phyloP scores from a whole-genome alignment of 2,888 invertebrate genomes.

The Drosophila fulvimacula region DNA sequence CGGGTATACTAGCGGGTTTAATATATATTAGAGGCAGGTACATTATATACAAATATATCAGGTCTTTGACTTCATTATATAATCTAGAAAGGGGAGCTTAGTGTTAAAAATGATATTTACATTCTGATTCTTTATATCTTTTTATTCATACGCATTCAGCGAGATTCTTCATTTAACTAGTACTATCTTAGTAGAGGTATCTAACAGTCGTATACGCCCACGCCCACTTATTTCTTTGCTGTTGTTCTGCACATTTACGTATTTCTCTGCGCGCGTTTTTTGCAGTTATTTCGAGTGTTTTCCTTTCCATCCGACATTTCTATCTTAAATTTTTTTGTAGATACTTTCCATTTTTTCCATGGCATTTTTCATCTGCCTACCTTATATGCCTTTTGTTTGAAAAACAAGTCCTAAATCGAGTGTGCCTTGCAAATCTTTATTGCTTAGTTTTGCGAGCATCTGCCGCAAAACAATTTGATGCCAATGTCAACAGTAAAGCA shows the following conservation, averaged over 20 bases:
- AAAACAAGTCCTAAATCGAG: slow-evolving; percentile 24
- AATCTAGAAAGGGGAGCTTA: too few species aligned
- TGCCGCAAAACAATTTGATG: slow-evolving; percentile 42
- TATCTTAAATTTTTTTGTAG: slow-evolving; percentile 4
- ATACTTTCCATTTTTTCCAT: not conserved
- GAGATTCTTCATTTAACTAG: not conserved
- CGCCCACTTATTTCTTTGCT: not conserved
- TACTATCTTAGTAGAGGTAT: not conserved
- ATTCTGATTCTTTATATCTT: too few species aligned
- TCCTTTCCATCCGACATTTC: slow-evolving; percentile 10
- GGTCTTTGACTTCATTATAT: not conserved
- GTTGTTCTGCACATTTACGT: slow-evolving; percentile 20
- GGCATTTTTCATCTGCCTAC: slow-evolving; percentile 7
- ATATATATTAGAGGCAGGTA: not conserved
- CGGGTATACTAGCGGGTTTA: not conserved
- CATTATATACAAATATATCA: too few species aligned
- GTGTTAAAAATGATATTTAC: too few species aligned
- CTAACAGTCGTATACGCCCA: not conserved
- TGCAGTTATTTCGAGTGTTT: slow-evolving; percentile 9
- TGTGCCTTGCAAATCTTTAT: slow-evolving; percentile 41
- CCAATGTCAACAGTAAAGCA: slow-evolving; percentile 35
- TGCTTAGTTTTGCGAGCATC: slow-evolving; percentile 28
- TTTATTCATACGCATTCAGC: too few species aligned
- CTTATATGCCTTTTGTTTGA: slow-evolving; percentile 19
- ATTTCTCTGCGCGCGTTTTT: slow-evolving; percentile 23